phyloP scores from a whole-genome alignment of 2,797 vertebrate genomes.

The Sebastes diploproa region DNA sequence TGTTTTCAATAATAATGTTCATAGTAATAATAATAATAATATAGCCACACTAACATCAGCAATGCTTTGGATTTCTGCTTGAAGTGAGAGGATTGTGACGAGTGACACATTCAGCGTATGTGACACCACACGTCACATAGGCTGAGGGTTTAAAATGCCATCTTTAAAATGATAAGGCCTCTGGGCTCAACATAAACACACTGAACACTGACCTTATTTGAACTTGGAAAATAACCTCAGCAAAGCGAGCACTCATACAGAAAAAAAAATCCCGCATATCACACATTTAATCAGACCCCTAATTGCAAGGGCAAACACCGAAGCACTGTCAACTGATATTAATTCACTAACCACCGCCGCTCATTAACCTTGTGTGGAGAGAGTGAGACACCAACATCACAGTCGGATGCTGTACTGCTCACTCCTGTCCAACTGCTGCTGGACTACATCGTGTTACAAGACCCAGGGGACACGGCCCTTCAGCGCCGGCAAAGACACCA shows the following conservation, averaged over 20 bases:
- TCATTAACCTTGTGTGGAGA: conserved; percentile 67
- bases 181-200: neutral
- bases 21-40: no score
- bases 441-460: conserved; percentile 44
- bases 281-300: conserved; percentile 28
- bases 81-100: neutral
- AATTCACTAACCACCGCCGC: conserved; percentile 50
- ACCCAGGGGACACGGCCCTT: conserved; percentile 42
- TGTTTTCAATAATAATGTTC: no score
- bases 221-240: conserved; percentile 12
- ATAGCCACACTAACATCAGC: neutral
- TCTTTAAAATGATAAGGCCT: neutral
- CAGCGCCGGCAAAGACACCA: conserved; percentile 8
- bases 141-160: conserved; percentile 9
- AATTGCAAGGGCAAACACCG: conserved; percentile 38
- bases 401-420: conserved; percentile 47
- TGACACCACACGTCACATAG: conserved; percentile 1
- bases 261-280: neutral
- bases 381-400: conserved; percentile 42
- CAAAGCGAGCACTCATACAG: neutral
- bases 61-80: neutral
- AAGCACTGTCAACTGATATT: conserved; percentile 63
- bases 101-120: conserved; percentile 5
- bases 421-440: conserved; percentile 55
- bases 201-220: conserved; percentile 24